Evolutionary conservation across 2,888 invertebrate species (phyloP), one percentile per base, ranked within the genome.

Genomic region (Thyatira batis): DNA sequence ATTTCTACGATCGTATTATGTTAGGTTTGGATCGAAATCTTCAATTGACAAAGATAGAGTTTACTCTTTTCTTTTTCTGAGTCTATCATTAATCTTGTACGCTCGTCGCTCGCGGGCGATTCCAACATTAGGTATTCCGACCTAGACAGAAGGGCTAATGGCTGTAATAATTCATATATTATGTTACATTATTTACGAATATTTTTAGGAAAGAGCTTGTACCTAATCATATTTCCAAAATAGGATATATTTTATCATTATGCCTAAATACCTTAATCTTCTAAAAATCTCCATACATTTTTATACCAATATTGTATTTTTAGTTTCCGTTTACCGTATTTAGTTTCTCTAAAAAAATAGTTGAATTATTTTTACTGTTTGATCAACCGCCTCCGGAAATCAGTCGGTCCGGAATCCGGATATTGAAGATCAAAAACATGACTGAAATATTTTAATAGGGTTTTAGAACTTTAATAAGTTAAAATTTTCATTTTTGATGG

Each of bases 121-220:
- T 55, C 60, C 60, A 57, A 55, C 57, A 52, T 50, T 60, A 33
- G 39, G 39, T 39, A 39, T 39, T 39, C 39, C 39, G 8, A 39
- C 51, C 50, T 46, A 53, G 54, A 49, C 45, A 55, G 53, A 60
- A 57, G 48, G 55, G 58, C 57, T 63, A 60, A 63, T 60, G 57
- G 55, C 49, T 45, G 49, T 20, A 51, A 52, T 58, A 58, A 59
- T 57, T 51, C 55, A 53, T 54, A 50, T 57, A 60, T 60, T 55
- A 57, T 55, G 53, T 50, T 43, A 49, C 55, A 33, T 27, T 39
- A 39, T 20, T 45, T 49, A 39, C 39, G 39, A 39, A 33, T 33
- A 13, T 33, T 33, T 39, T 17, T 8, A 39, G 39, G 39, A 39
- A 39, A 8, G 6, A 23, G 39, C 39, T 39, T 39, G 8, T 39